Base-by-base conservation (phyloP, 2,797 vertebrate species). In the Synaphobranchus kaupii region DNA sequence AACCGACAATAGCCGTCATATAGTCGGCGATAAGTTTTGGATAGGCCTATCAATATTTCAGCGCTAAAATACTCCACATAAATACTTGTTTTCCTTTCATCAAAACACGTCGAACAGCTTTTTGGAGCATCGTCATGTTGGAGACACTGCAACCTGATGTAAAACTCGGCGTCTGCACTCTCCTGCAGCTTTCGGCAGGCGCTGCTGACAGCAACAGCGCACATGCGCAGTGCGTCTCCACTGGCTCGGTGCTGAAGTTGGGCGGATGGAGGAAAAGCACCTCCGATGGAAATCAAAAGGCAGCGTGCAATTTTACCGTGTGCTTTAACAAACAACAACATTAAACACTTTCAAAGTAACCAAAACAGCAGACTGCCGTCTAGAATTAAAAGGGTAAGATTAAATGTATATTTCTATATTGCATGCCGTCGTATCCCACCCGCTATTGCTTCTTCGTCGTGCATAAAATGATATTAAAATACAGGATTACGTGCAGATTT, bases 221-320 rank as follows among this genome's bases (percentile, higher is more conserved):
- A 95, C 96, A 89, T 96, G 96, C 96, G 96, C 96, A 96, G 93
- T 95, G 95, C 95, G 94, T 97, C 90, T 92, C 95, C 94, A 95
- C 95, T 96, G 96, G 95, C 97, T 95, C 96, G 97, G 97, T 98
- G 97, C 97, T 98, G 98, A 98, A 98, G 97, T 97, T 98, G 97
- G 97, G 97, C 97, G 97, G 97, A 98, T 98, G 98, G 97, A 96
- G 96, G 96, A 95, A 86, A 89, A 93, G 91, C 95, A 92, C 95
- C 96, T 94, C 95, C 93, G 95, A 96, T 98, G 98, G 97, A 96
- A 96, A 89, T 94, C 93, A 93, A 91, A 94, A 93, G 92, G 91
- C 94, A 85, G 94, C 94, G 94, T 93, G 93, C 88, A 90, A 92
- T 47, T 91, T 86, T 88, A 92, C 89, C 56, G 93, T 94, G 94